These are phyloP conservation scores for Echeneis naucrates DNA, from an alignment of 2,797 vertebrate genomes.

Conservation along the genomic window DNA sequence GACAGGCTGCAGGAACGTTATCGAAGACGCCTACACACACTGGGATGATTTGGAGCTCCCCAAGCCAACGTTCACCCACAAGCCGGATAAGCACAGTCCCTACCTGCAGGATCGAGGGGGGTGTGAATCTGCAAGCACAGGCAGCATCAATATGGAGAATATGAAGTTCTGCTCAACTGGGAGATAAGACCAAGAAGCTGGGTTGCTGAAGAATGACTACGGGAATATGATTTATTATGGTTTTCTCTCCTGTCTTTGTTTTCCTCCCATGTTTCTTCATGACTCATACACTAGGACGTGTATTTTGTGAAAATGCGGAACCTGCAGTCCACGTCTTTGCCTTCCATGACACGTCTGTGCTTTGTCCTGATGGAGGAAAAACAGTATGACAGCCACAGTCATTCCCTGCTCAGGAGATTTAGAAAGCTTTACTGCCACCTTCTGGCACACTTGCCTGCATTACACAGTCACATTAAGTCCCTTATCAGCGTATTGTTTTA, in stretches of 20 bases:
- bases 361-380: background rate
- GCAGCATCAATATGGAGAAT: conserved; percentile 81
- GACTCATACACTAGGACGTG: background rate
- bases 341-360: background rate
- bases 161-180: conserved; percentile 79
- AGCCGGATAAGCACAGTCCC: conserved; percentile 47
- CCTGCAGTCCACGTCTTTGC: background rate
- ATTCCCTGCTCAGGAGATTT: background rate
- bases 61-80: conserved; percentile 82
- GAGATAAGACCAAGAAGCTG: conserved; percentile 37
- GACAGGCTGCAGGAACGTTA: conserved; percentile 57
- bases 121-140: conserved; percentile 83
- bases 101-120: conserved; percentile 64
- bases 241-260: conserved; percentile 6
- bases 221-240: background rate
- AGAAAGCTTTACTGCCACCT: conserved; percentile 32
- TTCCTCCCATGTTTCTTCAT: background rate
- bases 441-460: conserved; percentile 20
- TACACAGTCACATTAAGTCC: conserved; percentile 4
- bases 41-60: conserved; percentile 84
- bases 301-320: conserved; percentile 2
- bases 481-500: background rate
- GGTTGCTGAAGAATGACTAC: background rate
- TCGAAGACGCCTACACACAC: conserved; percentile 72
- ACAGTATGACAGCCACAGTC: background rate